Evolutionary conservation across 2,797 vertebrate species (phyloP).

Genomic region (Coilia nasus): DNA sequence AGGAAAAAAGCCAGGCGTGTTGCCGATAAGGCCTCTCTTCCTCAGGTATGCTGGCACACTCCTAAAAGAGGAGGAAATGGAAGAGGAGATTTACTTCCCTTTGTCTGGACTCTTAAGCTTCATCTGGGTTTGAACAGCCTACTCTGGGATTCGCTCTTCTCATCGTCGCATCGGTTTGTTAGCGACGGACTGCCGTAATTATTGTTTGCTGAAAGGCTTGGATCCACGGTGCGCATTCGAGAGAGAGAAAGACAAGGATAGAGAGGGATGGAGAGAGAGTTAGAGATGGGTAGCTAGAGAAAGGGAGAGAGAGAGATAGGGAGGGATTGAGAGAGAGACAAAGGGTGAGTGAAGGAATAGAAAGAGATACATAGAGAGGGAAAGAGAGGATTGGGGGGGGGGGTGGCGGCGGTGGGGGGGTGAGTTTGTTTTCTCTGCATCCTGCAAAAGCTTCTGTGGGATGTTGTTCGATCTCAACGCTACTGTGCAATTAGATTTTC

Average conservation of each 20-base stretch:
- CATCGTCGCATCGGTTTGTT: slow-evolving; percentile 36
- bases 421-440: neutral
- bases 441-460: slow-evolving; percentile 25
- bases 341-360: too few relatives aligned
- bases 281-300: too few relatives aligned
- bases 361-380: too few relatives aligned
- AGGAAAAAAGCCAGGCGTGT: neutral
- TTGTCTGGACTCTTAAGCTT: slow-evolving; percentile 39
- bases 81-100: slow-evolving; percentile 32
- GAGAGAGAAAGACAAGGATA: neutral
- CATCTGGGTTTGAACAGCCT: slow-evolving; percentile 30
- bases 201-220: slow-evolving; percentile 44
- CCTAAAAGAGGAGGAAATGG: neutral
- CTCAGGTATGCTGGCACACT: too few relatives aligned
- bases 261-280: neutral
- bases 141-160: slow-evolving; percentile 34
- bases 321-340: too few relatives aligned
- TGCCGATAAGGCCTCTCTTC: slow-evolving; percentile 31
- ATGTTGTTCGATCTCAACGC: slow-evolving; percentile 15
- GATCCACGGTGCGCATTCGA: slow-evolving; percentile 26
- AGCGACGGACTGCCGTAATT: slow-evolving; percentile 38
- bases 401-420: neutral
- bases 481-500: slow-evolving; percentile 37
- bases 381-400: too few relatives aligned
- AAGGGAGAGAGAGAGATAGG: too few relatives aligned